These are phyloP conservation scores for Corythucha ciliata DNA, from an alignment of 2,888 invertebrate genomes.

Conservation along the genomic window DNA sequence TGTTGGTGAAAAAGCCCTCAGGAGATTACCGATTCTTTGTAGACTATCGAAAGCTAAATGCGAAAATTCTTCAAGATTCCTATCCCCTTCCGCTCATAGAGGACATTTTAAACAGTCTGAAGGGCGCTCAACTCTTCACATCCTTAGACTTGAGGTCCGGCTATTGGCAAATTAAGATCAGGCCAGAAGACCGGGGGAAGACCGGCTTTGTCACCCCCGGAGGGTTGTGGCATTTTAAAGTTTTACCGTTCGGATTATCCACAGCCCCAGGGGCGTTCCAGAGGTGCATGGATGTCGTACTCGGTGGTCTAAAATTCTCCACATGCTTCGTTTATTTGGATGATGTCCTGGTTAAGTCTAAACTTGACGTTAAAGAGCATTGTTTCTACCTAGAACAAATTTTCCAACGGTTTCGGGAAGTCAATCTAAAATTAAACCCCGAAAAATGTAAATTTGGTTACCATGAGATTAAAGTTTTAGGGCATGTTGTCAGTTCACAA, in stretches of 20 bases:
- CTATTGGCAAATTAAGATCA: constrained; percentile 30
- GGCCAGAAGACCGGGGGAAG: constrained; percentile 23
- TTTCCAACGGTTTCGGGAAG: constrained; percentile 3
- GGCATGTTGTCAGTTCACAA: constrained; percentile 17
- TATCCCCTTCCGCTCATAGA: constrained; percentile 30
- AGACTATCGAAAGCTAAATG: constrained; percentile 30
- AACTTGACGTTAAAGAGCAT: constrained; percentile 5
- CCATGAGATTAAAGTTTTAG: constrained; percentile 13
- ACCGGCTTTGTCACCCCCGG: constrained; percentile 31
- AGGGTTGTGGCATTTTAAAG: constrained; percentile 23
- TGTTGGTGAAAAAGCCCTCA: constrained; percentile 32
- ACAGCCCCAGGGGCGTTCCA: constrained; percentile 29
- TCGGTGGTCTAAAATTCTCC: constrained; percentile 28
- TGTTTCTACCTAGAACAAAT: neutral
- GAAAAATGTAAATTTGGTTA: constrained; percentile 18
- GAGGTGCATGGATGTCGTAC: constrained; percentile 29
- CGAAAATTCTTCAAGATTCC: constrained; percentile 27
- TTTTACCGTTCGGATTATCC: constrained; percentile 33
- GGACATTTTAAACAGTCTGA: constrained; percentile 26
- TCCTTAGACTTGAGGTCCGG: constrained; percentile 29
- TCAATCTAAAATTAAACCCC: constrained; percentile 12
- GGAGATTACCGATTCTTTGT: constrained; percentile 31
- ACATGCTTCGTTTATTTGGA: constrained; percentile 27
- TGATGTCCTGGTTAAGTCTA: constrained; percentile 21
- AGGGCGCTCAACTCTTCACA: constrained; percentile 17